These are phyloP conservation scores for Pseudochirops corinnae DNA, from an alignment of 2,797 vertebrate species.

Conservation along the genomic window DNA sequence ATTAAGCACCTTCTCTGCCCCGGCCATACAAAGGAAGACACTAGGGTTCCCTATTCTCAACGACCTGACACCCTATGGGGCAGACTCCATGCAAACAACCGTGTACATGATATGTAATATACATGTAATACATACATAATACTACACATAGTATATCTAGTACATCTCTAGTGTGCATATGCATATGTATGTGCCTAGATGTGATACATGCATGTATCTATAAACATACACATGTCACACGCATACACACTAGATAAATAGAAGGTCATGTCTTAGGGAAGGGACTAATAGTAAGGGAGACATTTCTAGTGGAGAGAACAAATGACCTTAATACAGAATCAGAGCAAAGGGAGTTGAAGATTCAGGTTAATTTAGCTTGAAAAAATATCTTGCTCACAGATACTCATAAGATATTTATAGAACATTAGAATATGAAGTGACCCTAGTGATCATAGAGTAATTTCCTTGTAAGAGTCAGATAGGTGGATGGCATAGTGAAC, in stretches of 20 bases:
- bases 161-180: background rate
- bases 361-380: background rate
- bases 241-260: background rate
- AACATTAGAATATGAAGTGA: background rate
- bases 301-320: background rate
- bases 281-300: background rate
- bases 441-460: background rate
- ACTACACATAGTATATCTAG: background rate
- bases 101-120: background rate
- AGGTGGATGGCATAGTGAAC: background rate
- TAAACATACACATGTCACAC: background rate
- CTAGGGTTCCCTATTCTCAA: background rate
- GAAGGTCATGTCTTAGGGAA: background rate
- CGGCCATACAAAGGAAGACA: background rate
- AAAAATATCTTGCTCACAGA: background rate
- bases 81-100: background rate
- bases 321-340: background rate
- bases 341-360: background rate
- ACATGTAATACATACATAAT: background rate
- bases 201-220: too few relatives aligned
- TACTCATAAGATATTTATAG: background rate
- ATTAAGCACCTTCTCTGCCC: background rate
- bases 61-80: background rate
- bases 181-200: background rate
- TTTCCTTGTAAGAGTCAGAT: background rate